phyloP scores from a whole-genome alignment of 2,888 invertebrate genomes.

The Dryomyza anilis region DNA sequence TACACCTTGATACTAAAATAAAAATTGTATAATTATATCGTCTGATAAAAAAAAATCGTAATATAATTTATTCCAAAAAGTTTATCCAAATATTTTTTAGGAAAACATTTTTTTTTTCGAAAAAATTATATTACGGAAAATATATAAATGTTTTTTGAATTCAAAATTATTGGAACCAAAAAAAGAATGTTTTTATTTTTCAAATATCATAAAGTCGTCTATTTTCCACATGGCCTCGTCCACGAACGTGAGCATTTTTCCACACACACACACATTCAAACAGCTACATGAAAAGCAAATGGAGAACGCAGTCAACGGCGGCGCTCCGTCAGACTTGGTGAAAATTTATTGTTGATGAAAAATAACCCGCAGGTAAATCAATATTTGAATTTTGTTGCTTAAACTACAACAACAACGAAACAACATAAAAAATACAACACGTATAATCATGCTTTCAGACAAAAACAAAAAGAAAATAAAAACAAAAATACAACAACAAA shows the following conservation, averaged over 20 bases:
- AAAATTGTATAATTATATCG: too few species aligned
- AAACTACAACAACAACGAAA: neutral
- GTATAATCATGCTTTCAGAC: neutral
- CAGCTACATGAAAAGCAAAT: neutral
- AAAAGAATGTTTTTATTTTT: too few species aligned
- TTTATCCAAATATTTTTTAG: too few species aligned
- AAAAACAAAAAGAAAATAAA: neutral
- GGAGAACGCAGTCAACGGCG: neutral
- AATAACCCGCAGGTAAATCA: conserved; percentile 9
- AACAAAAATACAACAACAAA: neutral
- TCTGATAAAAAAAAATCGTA: too few species aligned
- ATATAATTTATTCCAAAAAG: too few species aligned
- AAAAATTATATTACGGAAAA: too few species aligned
- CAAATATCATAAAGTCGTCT: too few species aligned
- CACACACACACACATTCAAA: neutral
- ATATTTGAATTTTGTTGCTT: conserved; percentile 11
- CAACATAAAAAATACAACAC: neutral
- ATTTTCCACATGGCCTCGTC: neutral
- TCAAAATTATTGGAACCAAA: too few species aligned
- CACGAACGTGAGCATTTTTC: neutral
- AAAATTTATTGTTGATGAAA: conserved; percentile 12
- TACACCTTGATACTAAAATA: too few species aligned
- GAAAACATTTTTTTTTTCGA: too few species aligned
- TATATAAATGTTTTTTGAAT: too few species aligned
- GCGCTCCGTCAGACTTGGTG: neutral